phyloP scores from a whole-genome alignment of 2,888 invertebrate species.

The Drosophila subsilvestris region DNA sequence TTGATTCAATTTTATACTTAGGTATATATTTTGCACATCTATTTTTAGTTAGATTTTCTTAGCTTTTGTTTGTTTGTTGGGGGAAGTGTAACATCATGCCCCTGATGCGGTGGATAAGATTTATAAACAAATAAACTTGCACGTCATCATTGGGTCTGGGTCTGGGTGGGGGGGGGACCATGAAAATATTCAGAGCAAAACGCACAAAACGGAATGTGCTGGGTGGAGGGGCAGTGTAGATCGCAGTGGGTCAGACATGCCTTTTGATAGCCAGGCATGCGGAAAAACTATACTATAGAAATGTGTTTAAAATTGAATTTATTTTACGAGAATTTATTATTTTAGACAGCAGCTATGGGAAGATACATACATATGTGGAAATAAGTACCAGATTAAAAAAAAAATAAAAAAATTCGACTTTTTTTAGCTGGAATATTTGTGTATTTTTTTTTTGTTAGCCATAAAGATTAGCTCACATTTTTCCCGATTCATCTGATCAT shows the following conservation, averaged over 20 bases:
- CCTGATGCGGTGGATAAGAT: constrained; percentile 50
- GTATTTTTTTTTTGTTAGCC: too few species aligned
- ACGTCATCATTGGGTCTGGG: constrained; percentile 44
- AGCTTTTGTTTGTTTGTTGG: constrained; percentile 31
- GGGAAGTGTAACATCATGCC: constrained; percentile 59
- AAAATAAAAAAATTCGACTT: neutral
- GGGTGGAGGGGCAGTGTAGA: neutral
- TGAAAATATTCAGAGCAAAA: constrained; percentile 49
- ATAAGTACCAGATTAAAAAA: neutral
- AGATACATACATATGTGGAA: too few species aligned
- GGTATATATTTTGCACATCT: constrained; percentile 44
- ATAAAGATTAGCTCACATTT: too few species aligned
- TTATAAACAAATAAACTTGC: constrained; percentile 62
- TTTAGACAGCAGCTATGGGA: neutral
- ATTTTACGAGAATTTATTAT: neutral
- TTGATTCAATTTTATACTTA: constrained; percentile 47
- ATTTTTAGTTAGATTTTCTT: constrained; percentile 60
- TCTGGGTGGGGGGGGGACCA: constrained; percentile 22
- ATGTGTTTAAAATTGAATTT: constrained; percentile 45
- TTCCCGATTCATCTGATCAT: neutral
- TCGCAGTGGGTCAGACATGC: constrained; percentile 37
- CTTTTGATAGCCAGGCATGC: constrained; percentile 63
- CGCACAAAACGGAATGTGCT: constrained; percentile 12
- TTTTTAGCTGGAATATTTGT: neutral
- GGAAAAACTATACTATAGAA: constrained; percentile 46